Evolutionary conservation across 1,140 invertebrate genomes (phyloP), one percentile per base, ranked within the genome.

Genomic region (Caenorhabditis tropicalis): DNA sequence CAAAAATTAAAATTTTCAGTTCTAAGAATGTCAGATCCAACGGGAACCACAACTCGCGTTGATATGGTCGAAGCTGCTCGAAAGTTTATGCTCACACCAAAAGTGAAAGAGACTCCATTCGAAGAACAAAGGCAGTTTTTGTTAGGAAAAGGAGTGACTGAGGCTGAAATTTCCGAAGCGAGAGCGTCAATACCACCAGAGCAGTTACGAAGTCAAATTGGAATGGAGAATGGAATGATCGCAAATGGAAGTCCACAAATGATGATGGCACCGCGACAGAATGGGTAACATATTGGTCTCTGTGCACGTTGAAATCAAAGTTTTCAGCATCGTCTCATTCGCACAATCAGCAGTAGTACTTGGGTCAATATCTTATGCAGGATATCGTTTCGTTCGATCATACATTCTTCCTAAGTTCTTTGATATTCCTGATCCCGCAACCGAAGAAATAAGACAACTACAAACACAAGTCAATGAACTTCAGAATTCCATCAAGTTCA

Each of bases 401-500:
- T 85, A 70, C 31, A 36, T 85, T 33, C 81, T 85, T 15, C 84
- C 84, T 4, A 82, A 46, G 31, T 85, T 85, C 60, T 85, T 85
- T 56, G 84, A 85, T 56, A 85, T 85, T 79, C 84, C 84, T 21
- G 84, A 85, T 56, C 84, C 84, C 12, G 80, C 84, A 2, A 70
- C 80, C 1, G 84, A 85, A 53, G 84, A 85, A 39, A 49, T 74
- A 5, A 24, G 84, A 5, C 53, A 60, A 19, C 43, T 85, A n/a
- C 84, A 85, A 46, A 12, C 31, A 15, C 84, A 85, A 82, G 81
- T 85, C 16, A 79, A 65, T 19, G 84, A 85, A 24, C 81, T 85
- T 7, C 84, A 85, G 48, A 85, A 85, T 51, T 85, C 84, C 1
- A 82, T 85, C 9, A 85, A 85, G 33, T 85, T 85, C 39, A 81